Base-by-base conservation (phyloP, 1,140 invertebrate genomes). In the Drosophila dunni region DNA sequence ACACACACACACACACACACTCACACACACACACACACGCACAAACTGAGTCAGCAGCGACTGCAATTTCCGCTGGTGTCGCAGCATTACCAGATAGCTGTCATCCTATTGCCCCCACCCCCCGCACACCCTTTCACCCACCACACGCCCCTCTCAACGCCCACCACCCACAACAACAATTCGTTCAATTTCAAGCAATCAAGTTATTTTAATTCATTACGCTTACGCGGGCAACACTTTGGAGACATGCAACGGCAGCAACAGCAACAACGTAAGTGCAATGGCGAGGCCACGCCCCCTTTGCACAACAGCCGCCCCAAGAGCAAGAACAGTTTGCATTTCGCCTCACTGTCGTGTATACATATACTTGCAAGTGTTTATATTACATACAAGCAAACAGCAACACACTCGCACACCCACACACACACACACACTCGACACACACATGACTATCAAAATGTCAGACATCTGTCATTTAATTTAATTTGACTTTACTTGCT, bases 161-260 rank as follows among this genome's bases (percentile, higher is more conserved):
- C 6, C 38, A 53, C 53, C 38, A 54, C 53, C 58, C 61, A n/a
- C 11, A 74, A 76, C 84, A 89, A 79, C 84, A 89, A 84, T 89
- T 89, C 84, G 78, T 89, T 89, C 84, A 89, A 89, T 89, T 89
- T 84, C 80, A 81, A 89, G 84, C 84, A 89, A 89, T 89, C 84
- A 89, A 89, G 84, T 89, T 89, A 89, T 89, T 89, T 89, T 89
- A 89, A 89, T 89, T 89, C 84, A 89, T 89, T 89, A 89, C 84
- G 84, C 80, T 88, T 89, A 89, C 85, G 84, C 84, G 81, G 77
- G 78, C 85, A 89, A 88, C 83, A 89, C 84, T 84, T 89, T 76
- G 78, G 71, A 89, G 80, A 75, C 80, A 84, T 89, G 84, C 77
- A 64, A 29, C 61, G 38, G 24, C 61, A 51, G 5, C 61, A 56